Conservation (phyloP, 2,888 invertebrate species). For the Electrophaes corylata region DNA sequence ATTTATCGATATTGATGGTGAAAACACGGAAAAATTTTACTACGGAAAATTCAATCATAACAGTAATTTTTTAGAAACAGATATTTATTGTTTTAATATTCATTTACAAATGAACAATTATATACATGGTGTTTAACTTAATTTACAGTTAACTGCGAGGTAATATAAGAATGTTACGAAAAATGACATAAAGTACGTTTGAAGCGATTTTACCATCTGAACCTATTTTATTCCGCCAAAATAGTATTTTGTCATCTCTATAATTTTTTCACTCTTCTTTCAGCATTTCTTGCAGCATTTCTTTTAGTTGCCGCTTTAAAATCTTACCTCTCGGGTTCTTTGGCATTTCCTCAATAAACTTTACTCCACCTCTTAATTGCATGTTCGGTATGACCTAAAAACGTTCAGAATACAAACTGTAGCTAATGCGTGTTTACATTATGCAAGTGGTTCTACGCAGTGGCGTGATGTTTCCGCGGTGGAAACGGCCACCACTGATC, state of each 20-base stretch:
- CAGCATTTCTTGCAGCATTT: constrained; percentile 66
- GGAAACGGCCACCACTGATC: constrained; percentile 25
- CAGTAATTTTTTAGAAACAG: no score
- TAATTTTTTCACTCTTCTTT: constrained; percentile 40
- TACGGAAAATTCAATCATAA: no score
- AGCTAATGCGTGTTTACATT: constrained; percentile 40
- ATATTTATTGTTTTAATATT: no score
- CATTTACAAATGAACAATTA: no score
- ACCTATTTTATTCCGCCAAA: not conserved
- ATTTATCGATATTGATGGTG: no score
- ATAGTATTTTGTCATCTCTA: not conserved
- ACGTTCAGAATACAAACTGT: constrained; percentile 36
- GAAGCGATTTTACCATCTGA: not conserved
- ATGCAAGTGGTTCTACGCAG: constrained; percentile 35
- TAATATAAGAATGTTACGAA: no score
- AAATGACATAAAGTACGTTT: no score
- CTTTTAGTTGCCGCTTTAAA: constrained; percentile 83
- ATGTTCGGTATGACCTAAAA: constrained; percentile 84
- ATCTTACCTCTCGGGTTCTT: constrained; percentile 89
- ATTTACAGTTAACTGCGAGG: no score
- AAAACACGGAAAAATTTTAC: no score
- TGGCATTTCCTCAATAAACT: constrained; percentile 87
- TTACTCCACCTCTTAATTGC: constrained; percentile 87
- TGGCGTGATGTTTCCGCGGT: constrained; percentile 21
- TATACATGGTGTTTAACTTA: no score